Evolutionary conservation across 2,113 vertebrate genomes (phyloP).

Genomic region (Rhinopithecus roxellana): DNA sequence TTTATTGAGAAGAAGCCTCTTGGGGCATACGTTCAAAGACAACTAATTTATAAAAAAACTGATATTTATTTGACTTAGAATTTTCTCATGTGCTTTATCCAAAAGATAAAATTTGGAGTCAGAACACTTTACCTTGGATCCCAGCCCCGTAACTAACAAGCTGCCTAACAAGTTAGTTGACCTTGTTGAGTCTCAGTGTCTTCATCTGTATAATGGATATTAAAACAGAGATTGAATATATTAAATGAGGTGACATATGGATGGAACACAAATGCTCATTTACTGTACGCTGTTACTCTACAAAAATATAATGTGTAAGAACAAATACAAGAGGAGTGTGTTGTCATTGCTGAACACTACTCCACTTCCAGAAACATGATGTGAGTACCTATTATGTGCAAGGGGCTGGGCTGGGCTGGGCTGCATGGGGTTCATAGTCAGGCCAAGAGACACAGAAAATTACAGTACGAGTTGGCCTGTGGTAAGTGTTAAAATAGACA

Average conservation of each 20-base stretch:
- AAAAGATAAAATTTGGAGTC: background rate
- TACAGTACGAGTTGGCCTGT: background rate
- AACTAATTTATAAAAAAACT: background rate
- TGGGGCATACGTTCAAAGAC: background rate
- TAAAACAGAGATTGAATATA: background rate
- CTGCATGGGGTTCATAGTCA: background rate
- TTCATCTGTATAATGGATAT: background rate
- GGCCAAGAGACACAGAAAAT: background rate
- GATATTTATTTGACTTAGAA: background rate
- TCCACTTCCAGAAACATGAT: background rate
- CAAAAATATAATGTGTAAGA: background rate
- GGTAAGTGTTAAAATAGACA: background rate
- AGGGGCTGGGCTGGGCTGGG: background rate
- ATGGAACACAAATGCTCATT: background rate
- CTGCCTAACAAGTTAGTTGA: constrained; percentile 12
- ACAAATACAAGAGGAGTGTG: background rate
- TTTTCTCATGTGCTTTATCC: background rate
- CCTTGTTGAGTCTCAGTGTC: background rate
- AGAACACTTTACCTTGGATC: background rate
- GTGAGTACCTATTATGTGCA: background rate
- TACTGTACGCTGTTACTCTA: background rate
- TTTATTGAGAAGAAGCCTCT: background rate
- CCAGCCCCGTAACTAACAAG: background rate
- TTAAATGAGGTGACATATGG: background rate
- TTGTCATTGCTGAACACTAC: background rate